Base-by-base conservation (phyloP, 2,113 vertebrate genomes). In the Percopsis transmontana region DNA sequence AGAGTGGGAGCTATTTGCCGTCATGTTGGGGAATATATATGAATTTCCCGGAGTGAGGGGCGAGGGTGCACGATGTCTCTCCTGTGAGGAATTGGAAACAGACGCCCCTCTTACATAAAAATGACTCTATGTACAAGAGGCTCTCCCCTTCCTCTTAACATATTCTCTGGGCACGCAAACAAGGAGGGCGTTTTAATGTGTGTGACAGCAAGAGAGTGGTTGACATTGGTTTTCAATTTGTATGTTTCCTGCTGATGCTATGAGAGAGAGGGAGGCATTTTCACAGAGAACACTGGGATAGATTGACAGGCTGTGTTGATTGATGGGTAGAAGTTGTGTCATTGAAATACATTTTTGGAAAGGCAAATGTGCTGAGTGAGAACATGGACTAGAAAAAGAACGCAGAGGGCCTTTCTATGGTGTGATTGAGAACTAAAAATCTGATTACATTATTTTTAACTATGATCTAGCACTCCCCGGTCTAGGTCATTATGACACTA, bases 31-130 rank as follows among this genome's bases (percentile, higher is more conserved):
- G 77, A 86, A 78, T 82, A 85, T 84, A 85, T 68, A 79, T 82
- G 86, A 76, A 85, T 87, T 87, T 90, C 77, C 71, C 72, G 68
- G 72, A 82, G 82, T 80, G 72, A 69, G 71, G 74, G 67, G 57
- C 81, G 79, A 77, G 80, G 86, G 87, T 91, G 87, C 91, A 88
- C 85, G 73, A 89, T 89, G 85, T 82, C 76, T 74, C 61, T 57
- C 66, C 75, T 69, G 74, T 51, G 58, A 85, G 74, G 84, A 88
- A 88, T 89, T 85, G 83, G 74, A 86, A 82, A 75, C 85, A 80
- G 80, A 79, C 69, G 65, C 65, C 73, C 69, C 76, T 81, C 77
- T 84, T 85, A 87, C 80, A 90, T 90, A 87, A 90, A 90, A 82
- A 88, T 83, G 72, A 84, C 39, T 87, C 58, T 68, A 84, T 68